Evolutionary conservation across 2,888 invertebrate genomes (phyloP), one percentile per base, ranked within the genome.

Genomic region (Aporophyla lueneburgensis): DNA sequence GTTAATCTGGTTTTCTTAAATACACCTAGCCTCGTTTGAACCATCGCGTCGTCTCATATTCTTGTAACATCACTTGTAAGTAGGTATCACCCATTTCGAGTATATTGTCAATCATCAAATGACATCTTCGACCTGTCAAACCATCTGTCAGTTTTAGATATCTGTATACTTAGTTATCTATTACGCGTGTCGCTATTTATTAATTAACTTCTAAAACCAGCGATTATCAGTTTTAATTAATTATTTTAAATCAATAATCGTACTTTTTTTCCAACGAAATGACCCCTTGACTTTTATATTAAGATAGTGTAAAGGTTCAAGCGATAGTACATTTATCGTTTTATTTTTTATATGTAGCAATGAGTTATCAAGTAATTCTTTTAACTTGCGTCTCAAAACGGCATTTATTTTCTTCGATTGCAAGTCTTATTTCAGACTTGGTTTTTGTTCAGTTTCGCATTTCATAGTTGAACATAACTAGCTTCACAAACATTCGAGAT

Each of bases 361-460:
- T 86, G 87, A 87, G 89, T 91, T 91, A 90, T 89, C 88, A 71
- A 70, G 74, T 75, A 56, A 27, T 89, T 85, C 80, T 87, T 33
- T 84, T 85, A 88, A 88, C 87, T 88, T 84, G 74, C 56, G 78
- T 81, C 65, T 85, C 69, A 87, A 89, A 92, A 92, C 91, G 89
- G 93, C 94, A 94, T 95, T 95, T 94, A 94, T 93, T 92, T 90
- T 78, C 92, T 69, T 81, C 72, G 78, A 72, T 92, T 87, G 85
- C 93, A 93, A 91, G 89, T 92, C 90, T 91, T 91, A 91, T 90
- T 80, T 77, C 74, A 74, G 72, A 80, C 76, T 78, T 59, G 70
- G 58, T 75, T 76, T 69, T 63, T 78, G 83, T 85, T 87, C 87
- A 89, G 86, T 86, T 73, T 80, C 56, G 75, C 68, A 82, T 82